Evolutionary conservation across 35 echinoderm and acorn worm genomes (phyloP).

Genomic region (Ophiothrix spiculata): DNA sequence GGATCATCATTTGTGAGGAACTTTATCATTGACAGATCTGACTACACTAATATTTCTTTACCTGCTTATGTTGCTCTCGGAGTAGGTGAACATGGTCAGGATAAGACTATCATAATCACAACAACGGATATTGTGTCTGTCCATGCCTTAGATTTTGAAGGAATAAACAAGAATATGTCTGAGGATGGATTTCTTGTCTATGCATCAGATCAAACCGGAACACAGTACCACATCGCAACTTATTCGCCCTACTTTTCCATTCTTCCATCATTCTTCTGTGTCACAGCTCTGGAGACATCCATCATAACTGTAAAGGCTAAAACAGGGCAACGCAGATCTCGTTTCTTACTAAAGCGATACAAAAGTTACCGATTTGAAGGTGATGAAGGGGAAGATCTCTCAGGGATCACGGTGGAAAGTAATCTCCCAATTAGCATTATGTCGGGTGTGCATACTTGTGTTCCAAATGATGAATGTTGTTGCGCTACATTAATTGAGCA

Average conservation of each 20-base stretch:
- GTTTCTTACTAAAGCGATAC: not conserved
- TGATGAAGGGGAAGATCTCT: not conserved
- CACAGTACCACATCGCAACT: not conserved
- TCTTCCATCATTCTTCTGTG: not conserved
- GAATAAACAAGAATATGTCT: too few relatives aligned
- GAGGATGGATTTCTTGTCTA: not conserved
- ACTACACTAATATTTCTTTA: too few relatives aligned
- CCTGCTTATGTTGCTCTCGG: too few relatives aligned
- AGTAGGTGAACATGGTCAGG: too few relatives aligned
- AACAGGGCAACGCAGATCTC: not conserved
- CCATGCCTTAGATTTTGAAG: not conserved
- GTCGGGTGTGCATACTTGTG: not conserved
- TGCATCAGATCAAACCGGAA: not conserved
- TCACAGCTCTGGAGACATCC: not conserved
- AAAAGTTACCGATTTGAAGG: not conserved
- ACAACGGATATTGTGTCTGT: not conserved
- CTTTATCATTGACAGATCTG: too few relatives aligned
- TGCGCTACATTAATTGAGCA: not conserved
- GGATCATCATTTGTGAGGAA: too few relatives aligned
- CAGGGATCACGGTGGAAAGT: not conserved
- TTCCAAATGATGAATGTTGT: not conserved
- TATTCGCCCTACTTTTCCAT: not conserved
- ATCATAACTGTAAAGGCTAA: not conserved
- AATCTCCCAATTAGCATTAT: not conserved
- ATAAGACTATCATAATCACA: not conserved